Percentiles rank a stretch among this genome's conserved stretches.
Conservation (phyloP, 2,113 vertebrate genomes). For the Peromyscus maniculatus region DNA sequence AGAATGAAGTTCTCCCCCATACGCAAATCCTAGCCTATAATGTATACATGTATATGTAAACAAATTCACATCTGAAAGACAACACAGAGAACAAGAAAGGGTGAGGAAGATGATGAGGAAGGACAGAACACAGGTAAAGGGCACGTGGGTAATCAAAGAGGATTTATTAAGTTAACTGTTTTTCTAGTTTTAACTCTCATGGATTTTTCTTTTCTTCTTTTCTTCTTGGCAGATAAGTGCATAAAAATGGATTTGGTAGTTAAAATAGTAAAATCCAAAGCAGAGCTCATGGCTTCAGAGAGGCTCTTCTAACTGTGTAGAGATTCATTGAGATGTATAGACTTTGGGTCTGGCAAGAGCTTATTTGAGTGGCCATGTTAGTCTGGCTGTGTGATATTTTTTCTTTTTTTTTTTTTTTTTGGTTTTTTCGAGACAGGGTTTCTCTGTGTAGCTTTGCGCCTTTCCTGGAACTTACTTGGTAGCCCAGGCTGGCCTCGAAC, state of each 20-base stretch:
- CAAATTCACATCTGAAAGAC: background rate
- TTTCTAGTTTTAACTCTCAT: background rate
- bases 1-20: no score
- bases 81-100: background rate
- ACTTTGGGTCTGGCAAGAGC: background rate
- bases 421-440: no score
- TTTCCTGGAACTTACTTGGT: no score
- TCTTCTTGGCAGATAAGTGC: background rate
- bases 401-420: no score
- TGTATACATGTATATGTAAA: background rate
- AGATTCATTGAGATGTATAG: background rate
- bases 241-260: background rate
- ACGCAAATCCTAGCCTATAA: background rate
- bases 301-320: background rate
- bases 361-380: background rate
- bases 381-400: background rate
- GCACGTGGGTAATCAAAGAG: background rate
- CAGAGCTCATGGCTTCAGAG: no score
- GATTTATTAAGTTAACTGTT: background rate
- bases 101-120: background rate
- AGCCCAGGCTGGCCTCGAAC: no score
- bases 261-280: background rate
- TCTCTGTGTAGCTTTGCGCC: no score
- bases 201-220: background rate
- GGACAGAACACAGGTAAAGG: background rate